Percentiles rank a stretch among this genome's conserved stretches.
Conservation (phyloP, 1,140 invertebrate species). For the Pissodes strobi region DNA sequence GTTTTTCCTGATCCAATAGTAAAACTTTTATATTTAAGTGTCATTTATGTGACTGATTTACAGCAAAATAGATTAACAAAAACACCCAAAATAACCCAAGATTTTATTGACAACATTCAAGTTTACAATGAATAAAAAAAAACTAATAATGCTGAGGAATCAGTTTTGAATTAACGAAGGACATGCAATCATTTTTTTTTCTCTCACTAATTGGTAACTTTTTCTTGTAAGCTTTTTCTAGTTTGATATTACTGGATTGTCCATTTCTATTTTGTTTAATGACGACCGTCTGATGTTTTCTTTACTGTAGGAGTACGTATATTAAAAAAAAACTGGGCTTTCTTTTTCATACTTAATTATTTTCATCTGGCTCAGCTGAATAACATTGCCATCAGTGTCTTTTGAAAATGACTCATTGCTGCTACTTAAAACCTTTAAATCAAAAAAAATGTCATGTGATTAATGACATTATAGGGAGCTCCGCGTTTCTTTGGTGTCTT, state of each 20-base stretch:
- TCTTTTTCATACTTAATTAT: conserved; percentile 5
- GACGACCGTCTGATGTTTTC: background rate
- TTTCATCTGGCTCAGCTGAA: background rate
- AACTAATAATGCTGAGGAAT: conserved; percentile 1
- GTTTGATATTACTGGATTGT: conserved; percentile 1
- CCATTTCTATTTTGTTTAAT: background rate
- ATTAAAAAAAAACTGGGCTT: background rate
- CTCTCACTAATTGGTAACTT: conserved; percentile 3
- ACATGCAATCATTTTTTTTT: conserved; percentile 9
- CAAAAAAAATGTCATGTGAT: background rate
- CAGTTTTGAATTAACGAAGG: background rate
- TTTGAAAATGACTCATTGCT: background rate
- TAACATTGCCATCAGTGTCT: background rate
- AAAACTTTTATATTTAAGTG: too few relatives aligned
- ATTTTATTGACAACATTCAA: background rate
- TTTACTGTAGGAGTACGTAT: background rate
- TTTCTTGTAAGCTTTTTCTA: conserved; percentile 9
- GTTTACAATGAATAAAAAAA: conserved; percentile 1
- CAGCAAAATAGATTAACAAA: too few relatives aligned
- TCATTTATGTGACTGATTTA: too few relatives aligned
- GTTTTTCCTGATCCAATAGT: too few relatives aligned
- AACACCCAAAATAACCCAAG: background rate
- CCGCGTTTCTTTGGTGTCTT: background rate
- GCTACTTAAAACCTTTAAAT: background rate
- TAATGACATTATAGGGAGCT: background rate